Evolutionary conservation across 2,797 vertebrate genomes (phyloP).

Genomic region (Chelonia mydas): DNA sequence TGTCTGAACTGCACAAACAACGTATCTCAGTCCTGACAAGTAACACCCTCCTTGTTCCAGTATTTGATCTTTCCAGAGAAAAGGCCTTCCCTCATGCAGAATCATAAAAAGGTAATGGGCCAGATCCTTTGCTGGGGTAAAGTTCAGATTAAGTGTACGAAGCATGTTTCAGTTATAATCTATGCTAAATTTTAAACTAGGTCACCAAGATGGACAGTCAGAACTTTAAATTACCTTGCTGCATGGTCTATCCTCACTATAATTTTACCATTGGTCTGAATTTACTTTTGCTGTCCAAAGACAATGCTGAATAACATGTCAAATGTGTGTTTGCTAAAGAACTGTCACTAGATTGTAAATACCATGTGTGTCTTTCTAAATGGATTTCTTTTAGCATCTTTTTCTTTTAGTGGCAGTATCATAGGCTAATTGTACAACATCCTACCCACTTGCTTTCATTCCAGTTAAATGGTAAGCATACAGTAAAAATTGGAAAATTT

Average conservation of each 20-base stretch:
- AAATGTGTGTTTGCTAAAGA: neutral
- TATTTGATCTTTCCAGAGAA: neutral
- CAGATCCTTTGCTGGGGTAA: neutral
- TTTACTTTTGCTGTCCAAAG: neutral
- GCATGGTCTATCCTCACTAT: neutral
- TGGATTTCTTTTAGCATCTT: conserved; percentile 19
- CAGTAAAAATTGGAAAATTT: neutral
- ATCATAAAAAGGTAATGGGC: neutral
- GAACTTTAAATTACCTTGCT: neutral
- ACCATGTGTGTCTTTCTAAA: neutral
- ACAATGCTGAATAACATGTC: neutral
- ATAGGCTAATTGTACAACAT: neutral
- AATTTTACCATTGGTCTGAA: neutral
- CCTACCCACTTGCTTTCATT: neutral
- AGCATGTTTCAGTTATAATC: neutral
- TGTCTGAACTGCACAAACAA: neutral
- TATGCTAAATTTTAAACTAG: neutral
- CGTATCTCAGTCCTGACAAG: neutral
- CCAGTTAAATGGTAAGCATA: neutral
- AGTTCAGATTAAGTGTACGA: neutral
- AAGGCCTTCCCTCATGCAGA: neutral
- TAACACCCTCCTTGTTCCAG: fast-evolving
- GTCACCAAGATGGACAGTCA: neutral
- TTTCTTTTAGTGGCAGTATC: neutral
- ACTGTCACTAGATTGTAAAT: neutral